These are phyloP conservation scores for Actinia equina DNA, from an alignment of 64 coral and sea anemone genomes.

Conservation along the genomic window DNA sequence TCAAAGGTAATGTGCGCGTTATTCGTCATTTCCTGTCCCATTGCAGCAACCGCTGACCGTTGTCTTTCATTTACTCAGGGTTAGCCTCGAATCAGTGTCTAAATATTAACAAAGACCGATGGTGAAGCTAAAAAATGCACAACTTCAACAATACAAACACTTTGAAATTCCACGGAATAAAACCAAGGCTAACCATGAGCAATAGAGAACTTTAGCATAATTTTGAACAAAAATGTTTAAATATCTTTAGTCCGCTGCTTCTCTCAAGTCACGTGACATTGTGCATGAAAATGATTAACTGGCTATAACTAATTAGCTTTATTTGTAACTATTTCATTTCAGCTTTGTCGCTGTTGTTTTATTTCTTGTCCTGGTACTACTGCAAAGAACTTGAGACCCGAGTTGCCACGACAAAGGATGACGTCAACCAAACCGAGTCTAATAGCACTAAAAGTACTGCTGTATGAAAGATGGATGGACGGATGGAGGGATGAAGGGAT, in stretches of 20 bases:
- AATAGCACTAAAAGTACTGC: not conserved
- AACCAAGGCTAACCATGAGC: not conserved
- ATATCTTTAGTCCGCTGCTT: too few species aligned
- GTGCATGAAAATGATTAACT: not conserved
- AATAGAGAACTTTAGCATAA: not conserved
- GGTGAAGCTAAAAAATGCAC: too few species aligned
- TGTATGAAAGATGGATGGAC: not conserved
- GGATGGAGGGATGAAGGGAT: too few species aligned
- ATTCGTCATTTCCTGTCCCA: too few species aligned
- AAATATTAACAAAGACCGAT: too few species aligned
- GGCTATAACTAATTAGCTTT: not conserved
- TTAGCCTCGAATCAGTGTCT: too few species aligned
- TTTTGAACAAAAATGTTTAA: too few species aligned
- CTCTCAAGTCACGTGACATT: too few species aligned
- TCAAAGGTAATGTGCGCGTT: not conserved
- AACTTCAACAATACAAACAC: too few species aligned
- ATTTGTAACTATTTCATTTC: not conserved
- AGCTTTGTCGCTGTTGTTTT: conserved; percentile 15
- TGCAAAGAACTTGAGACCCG: not conserved
- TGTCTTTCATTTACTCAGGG: too few species aligned
- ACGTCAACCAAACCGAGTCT: not conserved
- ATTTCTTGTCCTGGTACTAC: conserved; percentile 17
- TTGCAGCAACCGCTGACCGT: too few species aligned
- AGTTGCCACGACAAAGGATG: not conserved
- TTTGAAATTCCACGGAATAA: not conserved